Base-by-base conservation (phyloP, 2,888 invertebrate genomes). In the Platycnemis pennipes region DNA sequence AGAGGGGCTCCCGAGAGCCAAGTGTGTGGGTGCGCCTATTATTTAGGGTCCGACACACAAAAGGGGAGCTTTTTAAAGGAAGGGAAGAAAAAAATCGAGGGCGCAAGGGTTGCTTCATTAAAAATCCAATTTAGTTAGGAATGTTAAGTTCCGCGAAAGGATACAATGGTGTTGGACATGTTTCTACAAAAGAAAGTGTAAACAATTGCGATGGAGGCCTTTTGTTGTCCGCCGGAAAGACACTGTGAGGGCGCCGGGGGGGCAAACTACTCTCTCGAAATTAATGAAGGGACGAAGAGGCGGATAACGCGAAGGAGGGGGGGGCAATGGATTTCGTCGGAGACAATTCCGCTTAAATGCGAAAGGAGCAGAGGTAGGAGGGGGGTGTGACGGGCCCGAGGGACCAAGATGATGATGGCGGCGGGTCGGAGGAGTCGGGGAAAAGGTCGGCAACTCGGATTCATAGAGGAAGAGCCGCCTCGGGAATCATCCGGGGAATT, bases 51-150 rank as follows among this genome's bases (percentile, higher is more conserved):
- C 89, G 56, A 42, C 56, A 89, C 53, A 77, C 77, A 77, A 77
- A 77, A 77, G 77, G 77, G 77, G 69, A 63, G 91, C 56, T 91
- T 63, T 45, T 44, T 46, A 46, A 44, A 44, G 86, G 31, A 49
- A 46, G 89, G 37, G 31, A 49, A 11, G 63, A 44, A 69, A 91
- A 91, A 63, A 91, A 91, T 44, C 22, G 16, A 19, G 44, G 44
- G 91, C 1, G 77, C 77, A 37, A 63, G 69, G 63, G 31, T 45
- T 42, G 91, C 63, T 91, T 91, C 91, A 91, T 91, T 91, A 91
- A 91, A 91, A 91, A 91, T 91, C 91, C 91, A 91, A 91, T 91
- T 91, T 91, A 91, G 91, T 91, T 91, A 91, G 91, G 91, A 91
- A 91, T 91, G 91, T 91, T 63, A 63, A 91, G 91, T 42, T 44